Evolutionary conservation across 1,140 invertebrate genomes (phyloP), one percentile per base, ranked within the genome.

Genomic region (Trichomalopsis sarcophagae): DNA sequence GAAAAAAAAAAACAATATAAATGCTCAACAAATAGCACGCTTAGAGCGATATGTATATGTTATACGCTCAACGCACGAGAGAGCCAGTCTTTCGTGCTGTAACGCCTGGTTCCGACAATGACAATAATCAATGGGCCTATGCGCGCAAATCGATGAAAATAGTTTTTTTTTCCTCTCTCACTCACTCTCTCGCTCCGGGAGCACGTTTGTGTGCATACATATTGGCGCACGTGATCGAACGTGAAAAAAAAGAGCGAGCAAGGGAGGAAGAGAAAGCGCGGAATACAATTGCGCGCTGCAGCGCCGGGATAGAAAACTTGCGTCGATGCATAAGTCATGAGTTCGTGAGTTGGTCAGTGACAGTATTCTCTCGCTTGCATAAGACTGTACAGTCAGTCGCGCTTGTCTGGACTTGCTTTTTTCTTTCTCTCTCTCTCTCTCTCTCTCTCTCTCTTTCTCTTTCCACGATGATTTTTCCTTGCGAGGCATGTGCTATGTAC

Each of bases 51-150:
- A 50, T 10, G 4, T 4, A 50, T 4, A 17, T 9, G 44, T 47
- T 36, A 36, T 4, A 47, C 44, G 13, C 13, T 47, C 9, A 47
- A 9, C 9, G 44, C 13, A 55, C 50, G 17, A 0, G 50, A 5
- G 17, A 14, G 3, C 17, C 3, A 55, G 4, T 55, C 55, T 62
- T 21, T 62, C 30, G n/a, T n/a, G 27, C 23, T 33, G 36, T 21
- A 68, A 77, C 40, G 71, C 86, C 73, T 80, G 75, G 66, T 87
- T 87, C 62, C 84, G 87, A 84, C 85, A 85, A 87, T 83, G 71
- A 83, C n/a, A 84, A 82, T 82, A 87, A 82, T 55, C 40, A 80
- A 81, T 82, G 68, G 21, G 23, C 47, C 79, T 76, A 83, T 30
- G 27, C 47, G 74, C 62, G 81, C 5, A 11, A 62, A 33, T 83